A percentile compares a stretch with the other conserved stretches of the same genome.
These are phyloP conservation scores for Epizoanthus illoricatus DNA, from an alignment of 92 coral and sea anemone genomes.

Conservation along the genomic window DNA sequence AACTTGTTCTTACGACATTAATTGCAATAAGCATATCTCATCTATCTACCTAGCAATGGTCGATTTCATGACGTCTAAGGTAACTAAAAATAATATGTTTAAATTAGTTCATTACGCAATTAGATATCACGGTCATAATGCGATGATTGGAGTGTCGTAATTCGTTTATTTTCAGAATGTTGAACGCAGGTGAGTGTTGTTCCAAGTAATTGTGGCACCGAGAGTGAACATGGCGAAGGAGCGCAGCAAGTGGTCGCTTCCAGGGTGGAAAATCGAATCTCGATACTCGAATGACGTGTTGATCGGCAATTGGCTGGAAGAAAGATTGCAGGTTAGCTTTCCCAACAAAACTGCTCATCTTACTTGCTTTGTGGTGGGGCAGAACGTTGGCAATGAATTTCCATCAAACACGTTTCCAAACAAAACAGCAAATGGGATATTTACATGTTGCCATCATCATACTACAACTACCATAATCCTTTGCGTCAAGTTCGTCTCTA, in stretches of 20 bases:
- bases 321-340: constrained; percentile 47
- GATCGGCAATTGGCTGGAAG: constrained; percentile 79
- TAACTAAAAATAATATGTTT: background rate
- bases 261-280: constrained; percentile 74
- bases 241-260: constrained; percentile 40
- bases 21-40: too few species aligned
- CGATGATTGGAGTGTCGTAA: constrained; percentile 19
- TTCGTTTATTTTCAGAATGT: background rate
- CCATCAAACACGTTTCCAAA: background rate
- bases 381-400: background rate
- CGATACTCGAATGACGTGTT: constrained; percentile 53
- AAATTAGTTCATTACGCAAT: background rate
- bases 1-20: too few species aligned
- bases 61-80: too few species aligned
- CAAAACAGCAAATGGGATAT: too few species aligned
- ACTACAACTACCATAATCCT: too few species aligned
- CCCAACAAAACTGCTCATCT: background rate
- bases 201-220: background rate
- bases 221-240: constrained; percentile 17
- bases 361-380: background rate
- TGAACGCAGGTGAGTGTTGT: background rate
- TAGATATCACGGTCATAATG: background rate
- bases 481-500: too few species aligned
- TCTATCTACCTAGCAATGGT: too few species aligned
- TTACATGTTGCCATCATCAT: too few species aligned